Base-by-base conservation (phyloP, 2,113 vertebrate genomes). In the Salvelinus sp. region DNA sequence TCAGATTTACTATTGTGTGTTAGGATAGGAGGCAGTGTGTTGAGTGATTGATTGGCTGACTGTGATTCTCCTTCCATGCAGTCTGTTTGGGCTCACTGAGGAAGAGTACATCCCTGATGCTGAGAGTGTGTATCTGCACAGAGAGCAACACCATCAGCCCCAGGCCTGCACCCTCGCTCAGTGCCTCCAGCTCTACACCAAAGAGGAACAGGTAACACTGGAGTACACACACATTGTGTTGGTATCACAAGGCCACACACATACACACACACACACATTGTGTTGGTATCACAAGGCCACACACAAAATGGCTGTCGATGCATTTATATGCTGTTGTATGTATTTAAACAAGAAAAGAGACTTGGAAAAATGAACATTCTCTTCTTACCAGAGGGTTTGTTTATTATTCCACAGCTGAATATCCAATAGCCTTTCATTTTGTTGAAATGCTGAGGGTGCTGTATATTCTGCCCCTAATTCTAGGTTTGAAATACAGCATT, bases 151-250 rank as follows among this genome's bases (percentile, higher is more conserved):
- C 80, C 96, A 96, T 65, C 97, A 99, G 88, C 97, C 98, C 10
- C 97, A 98, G 87, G 95, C 93, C 79, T 99, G 97, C 94, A 98
- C 95, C 78, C 95, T 99, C 44, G 94, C 97, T 75, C 97, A 98
- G 91, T 99, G 98, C 91, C 98, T 99, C 86, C 97, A 98, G 83
- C 96, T 99, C 48, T 99, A 99, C 94, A 99, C 98, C 88, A 98
- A 98, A 95, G 97, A 99, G 92, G 98, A 99, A 70, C 96, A 98
- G 96, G 98, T 33, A 33, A 33, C 30, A 33, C 30, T 33, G 30
- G 30, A 33, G 30, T 33, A 33, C 30, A 33, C 27, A 27, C 27
- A 28, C 28, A 28, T 28, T 28, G 28, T 28, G 28, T 28, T 28
- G 28, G 28, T 98, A 87, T 28, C 28, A 28, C 28, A 28, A 28